Percentiles rank a stretch among this genome's conserved stretches.
phyloP scores from a whole-genome alignment of 2,888 invertebrate genomes.

The Epistrophe eligans region DNA sequence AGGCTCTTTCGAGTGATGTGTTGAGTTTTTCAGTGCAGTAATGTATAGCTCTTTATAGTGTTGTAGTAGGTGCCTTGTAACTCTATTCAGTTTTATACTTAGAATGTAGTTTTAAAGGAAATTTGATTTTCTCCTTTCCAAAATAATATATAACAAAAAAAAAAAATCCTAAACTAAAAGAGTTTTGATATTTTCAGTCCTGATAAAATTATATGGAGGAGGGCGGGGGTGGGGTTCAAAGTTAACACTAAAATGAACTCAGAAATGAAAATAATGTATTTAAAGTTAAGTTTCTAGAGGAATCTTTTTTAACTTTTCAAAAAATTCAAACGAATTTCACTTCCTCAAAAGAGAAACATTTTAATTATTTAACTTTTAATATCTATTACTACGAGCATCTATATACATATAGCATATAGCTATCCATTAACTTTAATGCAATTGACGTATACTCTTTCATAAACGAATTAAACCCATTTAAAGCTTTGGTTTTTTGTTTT shows the following conservation, averaged over 20 bases:
- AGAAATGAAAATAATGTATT: slow-evolving; percentile 37
- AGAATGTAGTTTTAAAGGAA: slow-evolving; percentile 43
- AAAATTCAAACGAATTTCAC: slow-evolving; percentile 30
- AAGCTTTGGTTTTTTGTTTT: background rate
- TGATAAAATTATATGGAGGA: background rate
- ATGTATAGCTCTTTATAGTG: background rate
- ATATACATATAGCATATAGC: background rate
- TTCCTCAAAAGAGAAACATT: slow-evolving; percentile 33
- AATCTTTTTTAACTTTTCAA: slow-evolving; percentile 33
- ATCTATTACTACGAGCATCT: too few relatives aligned
- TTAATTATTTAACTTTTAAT: slow-evolving; percentile 62
- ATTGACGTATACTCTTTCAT: slow-evolving; percentile 7
- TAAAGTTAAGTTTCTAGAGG: slow-evolving; percentile 4
- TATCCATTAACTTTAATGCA: slow-evolving; percentile 32
- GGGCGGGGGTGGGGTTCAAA: slow-evolving; percentile 6
- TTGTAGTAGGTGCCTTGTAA: background rate
- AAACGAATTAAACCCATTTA: slow-evolving; percentile 2
- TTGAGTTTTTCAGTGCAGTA: slow-evolving; percentile 12
- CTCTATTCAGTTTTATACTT: slow-evolving; percentile 27
- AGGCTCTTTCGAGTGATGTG: slow-evolving; percentile 18
- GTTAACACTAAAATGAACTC: slow-evolving; percentile 39
- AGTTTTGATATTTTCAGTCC: slow-evolving; percentile 43
- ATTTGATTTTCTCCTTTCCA: slow-evolving; percentile 49
- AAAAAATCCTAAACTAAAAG: slow-evolving; percentile 6
- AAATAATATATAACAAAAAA: slow-evolving; percentile 9